A percentile compares a stretch with the other conserved stretches of the same genome.
Evolutionary conservation across 2,113 vertebrate species (phyloP).

Genomic region (Eleginops maclovinus): DNA sequence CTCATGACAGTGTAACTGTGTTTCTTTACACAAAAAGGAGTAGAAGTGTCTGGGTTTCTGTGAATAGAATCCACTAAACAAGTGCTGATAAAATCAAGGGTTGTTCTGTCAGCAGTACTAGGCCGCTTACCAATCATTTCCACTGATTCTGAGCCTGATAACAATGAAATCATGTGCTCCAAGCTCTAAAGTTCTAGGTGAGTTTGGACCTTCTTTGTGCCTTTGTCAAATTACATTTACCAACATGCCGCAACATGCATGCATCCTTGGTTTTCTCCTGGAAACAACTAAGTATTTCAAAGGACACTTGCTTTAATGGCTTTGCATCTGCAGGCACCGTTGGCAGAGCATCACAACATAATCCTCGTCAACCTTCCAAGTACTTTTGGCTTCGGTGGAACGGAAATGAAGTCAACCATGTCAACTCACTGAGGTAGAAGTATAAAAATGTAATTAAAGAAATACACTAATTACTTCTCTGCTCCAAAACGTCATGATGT

Average conservation of each 20-base stretch:
- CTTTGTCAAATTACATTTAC: conserved; percentile 32
- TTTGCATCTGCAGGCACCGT: conserved; percentile 42
- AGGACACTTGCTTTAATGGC: conserved; percentile 25
- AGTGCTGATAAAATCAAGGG: background rate
- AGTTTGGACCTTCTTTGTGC: conserved; percentile 36
- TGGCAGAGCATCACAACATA: conserved; percentile 45
- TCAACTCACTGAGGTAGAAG: conserved; percentile 39
- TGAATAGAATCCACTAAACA: background rate
- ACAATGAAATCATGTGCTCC: background rate
- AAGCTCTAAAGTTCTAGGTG: background rate
- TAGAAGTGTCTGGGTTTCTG: background rate
- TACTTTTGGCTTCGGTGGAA: conserved; percentile 45
- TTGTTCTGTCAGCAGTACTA: background rate
- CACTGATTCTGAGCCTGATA: background rate
- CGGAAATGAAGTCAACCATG: conserved; percentile 50
- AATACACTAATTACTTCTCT: conserved; percentile 5
- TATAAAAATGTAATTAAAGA: conserved; percentile 11
- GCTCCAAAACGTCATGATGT: conserved; percentile 2
- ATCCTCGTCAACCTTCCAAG: conserved; percentile 42
- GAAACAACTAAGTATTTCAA: conserved; percentile 42
- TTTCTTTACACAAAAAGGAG: background rate
- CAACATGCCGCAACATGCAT: conserved; percentile 1
- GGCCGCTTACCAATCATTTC: background rate
- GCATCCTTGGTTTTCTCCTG: conserved; percentile 22
- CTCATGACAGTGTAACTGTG: background rate